phyloP scores from a whole-genome alignment of 2,113 vertebrate genomes.

The Elachura formosa region DNA sequence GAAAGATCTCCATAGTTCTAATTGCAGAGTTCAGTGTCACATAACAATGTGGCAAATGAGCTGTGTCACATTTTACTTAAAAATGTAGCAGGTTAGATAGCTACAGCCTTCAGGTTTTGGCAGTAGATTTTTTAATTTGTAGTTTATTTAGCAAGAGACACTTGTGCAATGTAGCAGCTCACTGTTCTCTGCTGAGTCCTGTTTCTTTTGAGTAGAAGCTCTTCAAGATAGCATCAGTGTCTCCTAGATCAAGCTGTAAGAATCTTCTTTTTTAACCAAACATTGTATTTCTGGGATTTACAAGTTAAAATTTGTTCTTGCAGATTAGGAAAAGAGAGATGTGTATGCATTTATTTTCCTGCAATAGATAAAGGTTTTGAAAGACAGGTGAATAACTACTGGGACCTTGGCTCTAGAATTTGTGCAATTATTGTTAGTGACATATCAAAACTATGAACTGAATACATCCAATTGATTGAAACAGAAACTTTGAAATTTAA shows the following conservation, averaged over 20 bases:
- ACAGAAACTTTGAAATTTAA: not conserved
- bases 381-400: not conserved
- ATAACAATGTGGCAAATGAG: not conserved
- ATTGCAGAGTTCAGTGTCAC: constrained; percentile 4
- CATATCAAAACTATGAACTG: not conserved
- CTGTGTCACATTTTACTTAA: not conserved
- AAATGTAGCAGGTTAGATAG: not conserved
- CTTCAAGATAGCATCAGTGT: not conserved
- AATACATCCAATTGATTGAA: not conserved
- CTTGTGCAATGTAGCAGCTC: not conserved
- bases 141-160: not conserved
- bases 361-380: not conserved
- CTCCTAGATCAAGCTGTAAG: not conserved
- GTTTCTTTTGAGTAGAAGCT: not conserved
- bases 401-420: not conserved
- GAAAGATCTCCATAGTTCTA: not conserved
- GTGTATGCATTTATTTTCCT: not conserved
- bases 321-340: not conserved
- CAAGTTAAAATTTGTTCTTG: not conserved
- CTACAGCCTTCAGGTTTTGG: not conserved
- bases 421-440: not conserved
- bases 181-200: not conserved
- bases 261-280: not conserved
- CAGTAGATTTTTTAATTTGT: not conserved
- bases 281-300: not conserved